Evolutionary conservation across 2,888 invertebrate species (phyloP), one percentile per base, ranked within the genome.

Genomic region (Macrophya annulata): DNA sequence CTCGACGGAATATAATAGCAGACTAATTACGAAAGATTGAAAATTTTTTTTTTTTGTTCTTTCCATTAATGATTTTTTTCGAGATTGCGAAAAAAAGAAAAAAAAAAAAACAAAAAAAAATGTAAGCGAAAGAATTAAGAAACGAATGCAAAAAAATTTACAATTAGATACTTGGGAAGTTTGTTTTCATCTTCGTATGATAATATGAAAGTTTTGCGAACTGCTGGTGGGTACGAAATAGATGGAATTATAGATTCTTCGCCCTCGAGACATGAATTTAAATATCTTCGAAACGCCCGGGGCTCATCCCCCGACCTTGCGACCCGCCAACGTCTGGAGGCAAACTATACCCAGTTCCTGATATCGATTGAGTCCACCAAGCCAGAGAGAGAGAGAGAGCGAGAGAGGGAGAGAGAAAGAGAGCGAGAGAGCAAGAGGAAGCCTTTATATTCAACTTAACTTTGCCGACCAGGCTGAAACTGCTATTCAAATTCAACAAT

Each of bases 291-390:
- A 81, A 81, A 40, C 59, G 81, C 81, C 81, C 81, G 81, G 81
- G 81, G 81, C 59, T 62, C 81, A 81, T 81, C 81, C 81, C 62
- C 43, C 81, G 81, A 81, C 62, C 81, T 81, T 81, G 81, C 81
- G 81, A 81, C 81, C 81, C 62, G 37, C 68, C 31, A 37, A 59
- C 81, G 81, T 81, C 81, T 81, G 43, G 43, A 40, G n/a, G 37
- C 51, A 62, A 81, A 81, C 81, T 81, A 81, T 81, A 81, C 59
- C 81, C 81, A 81, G 81, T 81, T 81, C 81, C 81, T 81, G 43
- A 85, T 68, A 82, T 77, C 71, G 85, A 87, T 76, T 65, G 77
- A 87, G 55, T 76, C 62, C 40, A 62, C 62, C 62, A 43, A 43
- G 81, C 43, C 62, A 62, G 43, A 62, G 21, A 40, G 76, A 48